These are phyloP conservation scores for Lethrus apterus DNA, from an alignment of 1,140 invertebrate genomes.

Conservation along the genomic window DNA sequence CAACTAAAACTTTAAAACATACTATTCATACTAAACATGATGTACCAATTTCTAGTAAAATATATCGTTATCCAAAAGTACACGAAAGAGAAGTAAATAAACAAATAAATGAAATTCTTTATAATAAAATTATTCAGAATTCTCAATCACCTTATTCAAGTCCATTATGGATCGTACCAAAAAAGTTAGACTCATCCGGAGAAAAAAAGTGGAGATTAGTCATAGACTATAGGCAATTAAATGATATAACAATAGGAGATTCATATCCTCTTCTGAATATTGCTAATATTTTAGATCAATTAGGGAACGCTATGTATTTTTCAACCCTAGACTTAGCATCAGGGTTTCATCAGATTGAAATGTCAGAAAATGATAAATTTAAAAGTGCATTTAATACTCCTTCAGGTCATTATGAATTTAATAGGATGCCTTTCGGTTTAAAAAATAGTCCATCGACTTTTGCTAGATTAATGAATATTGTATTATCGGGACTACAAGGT, in stretches of 20 bases:
- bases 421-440: constrained; percentile 19
- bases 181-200: constrained; percentile 33
- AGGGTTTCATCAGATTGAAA: constrained; percentile 10
- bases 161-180: constrained; percentile 33
- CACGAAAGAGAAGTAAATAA: constrained; percentile 25
- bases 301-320: constrained; percentile 42
- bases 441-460: constrained; percentile 19
- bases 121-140: constrained; percentile 28
- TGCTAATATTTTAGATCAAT: constrained; percentile 40
- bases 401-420: background rate
- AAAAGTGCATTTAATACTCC: constrained; percentile 1
- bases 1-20: constrained; percentile 21
- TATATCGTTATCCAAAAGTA: constrained; percentile 24
- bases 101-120: constrained; percentile 26
- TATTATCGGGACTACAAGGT: constrained; percentile 16
- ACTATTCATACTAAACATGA: constrained; percentile 4
- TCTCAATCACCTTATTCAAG: constrained; percentile 27
- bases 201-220: constrained; percentile 33
- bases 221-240: constrained; percentile 28
- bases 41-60: constrained; percentile 21
- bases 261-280: constrained; percentile 47
- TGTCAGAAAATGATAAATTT: background rate
- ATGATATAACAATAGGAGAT: constrained; percentile 30
- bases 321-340: constrained; percentile 40
- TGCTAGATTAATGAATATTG: constrained; percentile 14